phyloP scores from a whole-genome alignment of 2,797 vertebrate genomes.

The Macrochelys suwanniensis region DNA sequence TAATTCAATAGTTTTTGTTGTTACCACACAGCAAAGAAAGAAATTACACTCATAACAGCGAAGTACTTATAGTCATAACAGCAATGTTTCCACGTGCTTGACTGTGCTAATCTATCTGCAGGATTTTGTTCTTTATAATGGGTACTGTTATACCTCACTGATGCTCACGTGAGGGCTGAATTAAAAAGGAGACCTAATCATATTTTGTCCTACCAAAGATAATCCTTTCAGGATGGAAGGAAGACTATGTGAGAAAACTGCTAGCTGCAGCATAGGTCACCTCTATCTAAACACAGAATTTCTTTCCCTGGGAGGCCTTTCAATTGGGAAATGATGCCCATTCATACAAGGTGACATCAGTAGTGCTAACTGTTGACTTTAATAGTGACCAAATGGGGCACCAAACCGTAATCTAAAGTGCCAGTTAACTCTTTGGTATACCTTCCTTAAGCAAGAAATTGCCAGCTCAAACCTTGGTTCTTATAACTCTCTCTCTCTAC shows the following conservation, averaged over 20 bases:
- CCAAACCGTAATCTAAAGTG: neutral
- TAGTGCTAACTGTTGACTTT: neutral
- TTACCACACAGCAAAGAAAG: neutral
- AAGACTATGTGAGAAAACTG: fast-evolving
- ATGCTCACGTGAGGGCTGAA: neutral
- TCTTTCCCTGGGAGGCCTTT: neutral
- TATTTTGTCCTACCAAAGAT: neutral
- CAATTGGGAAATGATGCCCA: neutral
- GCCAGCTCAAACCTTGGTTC: neutral
- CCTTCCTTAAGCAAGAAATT: neutral
- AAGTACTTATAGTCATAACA: neutral
- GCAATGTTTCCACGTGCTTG: neutral
- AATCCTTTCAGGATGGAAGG: neutral
- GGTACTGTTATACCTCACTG: neutral
- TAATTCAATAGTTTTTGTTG: neutral
- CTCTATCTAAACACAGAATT: neutral
- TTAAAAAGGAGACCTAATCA: neutral
- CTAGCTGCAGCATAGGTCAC: neutral
- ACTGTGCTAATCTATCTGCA: neutral
- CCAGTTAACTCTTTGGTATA: fast-evolving
- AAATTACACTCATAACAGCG: neutral
- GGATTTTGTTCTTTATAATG: neutral
- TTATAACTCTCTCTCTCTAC: neutral
- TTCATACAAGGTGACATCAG: neutral
- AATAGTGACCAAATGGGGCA: fast-evolving